These are phyloP conservation scores for Meloidogyne exigua DNA, from an alignment of 1,140 invertebrate species.

Conservation along the genomic window DNA sequence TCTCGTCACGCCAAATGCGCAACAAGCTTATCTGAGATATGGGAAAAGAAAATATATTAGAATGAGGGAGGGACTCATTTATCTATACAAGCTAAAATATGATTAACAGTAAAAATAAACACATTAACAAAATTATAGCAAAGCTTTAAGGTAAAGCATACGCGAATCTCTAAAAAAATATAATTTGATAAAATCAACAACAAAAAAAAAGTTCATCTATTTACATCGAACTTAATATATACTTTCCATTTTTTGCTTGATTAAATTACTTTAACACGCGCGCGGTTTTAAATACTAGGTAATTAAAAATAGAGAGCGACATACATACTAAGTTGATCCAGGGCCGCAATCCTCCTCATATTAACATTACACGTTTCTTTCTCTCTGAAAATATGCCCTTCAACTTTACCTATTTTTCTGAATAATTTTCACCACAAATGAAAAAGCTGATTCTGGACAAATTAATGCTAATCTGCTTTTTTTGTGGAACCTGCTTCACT, in stretches of 20 bases:
- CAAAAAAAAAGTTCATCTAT: neutral
- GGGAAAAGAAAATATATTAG: neutral
- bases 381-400: neutral
- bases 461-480: neutral
- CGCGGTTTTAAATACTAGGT: neutral
- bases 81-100: neutral
- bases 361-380: neutral
- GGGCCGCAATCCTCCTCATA: neutral
- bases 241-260: neutral
- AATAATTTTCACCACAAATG: neutral
- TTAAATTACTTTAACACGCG: neutral
- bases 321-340: neutral
- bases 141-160: neutral
- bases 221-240: neutral
- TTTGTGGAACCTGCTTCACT: neutral
- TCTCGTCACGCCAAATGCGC: neutral
- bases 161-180: too few relatives aligned
- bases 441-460: neutral
- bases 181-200: neutral
- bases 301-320: neutral
- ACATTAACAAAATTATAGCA: neutral
- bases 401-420: neutral
- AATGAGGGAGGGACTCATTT: neutral
- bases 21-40: conserved; percentile 1
- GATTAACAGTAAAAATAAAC: conserved; percentile 5